phyloP scores from a whole-genome alignment of 1,140 invertebrate genomes.

The Drosophila nikananu region DNA sequence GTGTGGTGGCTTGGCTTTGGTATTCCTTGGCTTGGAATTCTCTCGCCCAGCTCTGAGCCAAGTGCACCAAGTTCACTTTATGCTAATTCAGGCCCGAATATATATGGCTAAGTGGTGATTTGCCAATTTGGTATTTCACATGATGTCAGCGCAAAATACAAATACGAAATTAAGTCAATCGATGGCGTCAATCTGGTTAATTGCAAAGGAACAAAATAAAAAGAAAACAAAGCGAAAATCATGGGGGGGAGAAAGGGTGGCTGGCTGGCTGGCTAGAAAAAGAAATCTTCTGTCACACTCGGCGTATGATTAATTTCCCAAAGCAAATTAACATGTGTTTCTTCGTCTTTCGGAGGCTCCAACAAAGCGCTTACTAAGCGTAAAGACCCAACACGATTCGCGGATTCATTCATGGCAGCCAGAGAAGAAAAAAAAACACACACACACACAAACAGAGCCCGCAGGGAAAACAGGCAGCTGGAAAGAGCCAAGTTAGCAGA shows the following conservation, averaged over 20 bases:
- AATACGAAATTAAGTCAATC: conserved; percentile 57
- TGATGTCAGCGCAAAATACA: conserved; percentile 70
- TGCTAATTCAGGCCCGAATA: conserved; percentile 51
- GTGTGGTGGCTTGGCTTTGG: not conserved
- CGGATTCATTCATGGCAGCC: conserved; percentile 62
- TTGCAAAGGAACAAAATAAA: not conserved
- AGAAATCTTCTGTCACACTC: conserved; percentile 65
- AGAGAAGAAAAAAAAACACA: not conserved
- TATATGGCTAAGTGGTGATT: conserved; percentile 45
- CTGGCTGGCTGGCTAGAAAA: conserved; percentile 28
- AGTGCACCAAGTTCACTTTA: conserved; percentile 62
- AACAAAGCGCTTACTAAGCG: conserved; percentile 75
- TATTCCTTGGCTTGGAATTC: conserved; percentile 8
- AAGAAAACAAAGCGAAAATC: too few relatives aligned
- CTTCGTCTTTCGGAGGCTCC: conserved; percentile 16
- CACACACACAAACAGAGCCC: conserved; percentile 5
- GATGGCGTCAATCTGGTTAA: conserved; percentile 31
- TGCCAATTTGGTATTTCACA: conserved; percentile 69
- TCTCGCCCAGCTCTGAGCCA: not conserved
- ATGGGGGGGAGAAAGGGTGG: conserved; percentile 1
- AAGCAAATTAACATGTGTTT: conserved; percentile 73
- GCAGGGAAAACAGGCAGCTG: conserved; percentile 33
- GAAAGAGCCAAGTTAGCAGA: conserved; percentile 41
- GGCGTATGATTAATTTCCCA: conserved; percentile 58
- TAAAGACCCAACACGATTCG: conserved; percentile 65